A percentile compares a stretch with the other conserved stretches of the same genome.
Evolutionary conservation across 2,888 invertebrate genomes (phyloP).

Genomic region (Nephrotoma flavescens): DNA sequence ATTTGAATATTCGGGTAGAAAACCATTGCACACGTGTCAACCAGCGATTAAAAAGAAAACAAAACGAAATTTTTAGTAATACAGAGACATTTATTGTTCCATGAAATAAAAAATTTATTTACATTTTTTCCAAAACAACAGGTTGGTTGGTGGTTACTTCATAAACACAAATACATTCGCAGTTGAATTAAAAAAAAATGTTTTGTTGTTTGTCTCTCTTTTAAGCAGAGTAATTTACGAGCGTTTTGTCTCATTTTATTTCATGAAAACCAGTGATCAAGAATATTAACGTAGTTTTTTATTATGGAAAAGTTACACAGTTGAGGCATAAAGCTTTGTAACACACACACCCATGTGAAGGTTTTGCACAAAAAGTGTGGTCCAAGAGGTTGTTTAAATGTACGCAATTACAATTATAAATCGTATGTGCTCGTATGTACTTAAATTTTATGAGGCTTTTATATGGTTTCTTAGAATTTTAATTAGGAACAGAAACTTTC

Average conservation of each 20-base stretch:
- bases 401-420: too few relatives aligned
- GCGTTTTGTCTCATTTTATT: background rate
- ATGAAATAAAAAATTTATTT: too few relatives aligned
- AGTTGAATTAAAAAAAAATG: background rate
- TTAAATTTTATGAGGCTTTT: too few relatives aligned
- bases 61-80: background rate
- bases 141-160: background rate
- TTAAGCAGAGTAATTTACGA: background rate
- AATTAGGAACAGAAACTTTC: too few relatives aligned
- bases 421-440: too few relatives aligned
- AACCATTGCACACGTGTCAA: background rate
- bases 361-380: too few relatives aligned
- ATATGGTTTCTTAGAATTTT: too few relatives aligned
- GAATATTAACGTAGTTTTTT: background rate
- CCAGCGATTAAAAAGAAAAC: background rate
- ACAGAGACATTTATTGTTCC: too few relatives aligned
- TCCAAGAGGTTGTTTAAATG: too few relatives aligned
- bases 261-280: background rate
- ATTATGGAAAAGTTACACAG: background rate
- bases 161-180: background rate
- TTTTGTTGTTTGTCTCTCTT: background rate
- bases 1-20: background rate
- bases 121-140: background rate
- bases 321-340: background rate
- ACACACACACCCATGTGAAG: background rate